Conservation (phyloP, 2,113 vertebrate species). For the Misgurnus anguillicaudatus region DNA sequence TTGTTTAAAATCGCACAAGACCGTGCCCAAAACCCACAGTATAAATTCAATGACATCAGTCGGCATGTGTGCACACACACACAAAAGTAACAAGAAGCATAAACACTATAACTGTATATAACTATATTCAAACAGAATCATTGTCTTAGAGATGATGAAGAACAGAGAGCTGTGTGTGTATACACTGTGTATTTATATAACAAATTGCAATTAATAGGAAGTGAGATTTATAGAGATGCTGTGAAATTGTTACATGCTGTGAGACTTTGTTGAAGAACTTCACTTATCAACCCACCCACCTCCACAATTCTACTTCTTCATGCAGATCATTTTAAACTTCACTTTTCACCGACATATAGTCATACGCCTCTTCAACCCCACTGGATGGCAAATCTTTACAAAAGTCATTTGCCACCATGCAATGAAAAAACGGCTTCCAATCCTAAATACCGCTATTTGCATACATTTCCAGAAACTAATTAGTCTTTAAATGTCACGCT, state of each 20-base stretch:
- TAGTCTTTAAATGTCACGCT: neutral
- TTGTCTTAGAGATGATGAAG: neutral
- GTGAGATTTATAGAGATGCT: neutral
- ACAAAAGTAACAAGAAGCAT: constrained; percentile 17
- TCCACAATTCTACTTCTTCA: neutral
- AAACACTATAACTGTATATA: constrained; percentile 3
- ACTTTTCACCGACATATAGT: neutral
- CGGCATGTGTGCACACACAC: constrained; percentile 9
- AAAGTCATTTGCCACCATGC: constrained; percentile 3
- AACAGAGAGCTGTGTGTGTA: neutral
- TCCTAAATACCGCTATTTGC: constrained; percentile 20
- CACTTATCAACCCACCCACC: constrained; percentile 1
- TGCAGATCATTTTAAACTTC: constrained; percentile 5
- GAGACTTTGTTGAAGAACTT: neutral
- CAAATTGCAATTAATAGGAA: constrained; percentile 5
- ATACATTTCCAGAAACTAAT: constrained; percentile 38
- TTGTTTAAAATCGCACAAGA: constrained; percentile 36
- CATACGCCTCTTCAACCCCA: neutral
- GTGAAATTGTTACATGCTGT: neutral
- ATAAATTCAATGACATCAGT: constrained; percentile 33
- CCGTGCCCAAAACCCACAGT: constrained; percentile 20
- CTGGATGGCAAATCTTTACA: constrained; percentile 27
- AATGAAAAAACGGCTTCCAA: neutral
- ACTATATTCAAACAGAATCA: neutral
- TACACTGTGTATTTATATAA: constrained; percentile 1